Evolutionary conservation across 2,113 vertebrate species (phyloP).

Genomic region (Raphicerus campestris): DNA sequence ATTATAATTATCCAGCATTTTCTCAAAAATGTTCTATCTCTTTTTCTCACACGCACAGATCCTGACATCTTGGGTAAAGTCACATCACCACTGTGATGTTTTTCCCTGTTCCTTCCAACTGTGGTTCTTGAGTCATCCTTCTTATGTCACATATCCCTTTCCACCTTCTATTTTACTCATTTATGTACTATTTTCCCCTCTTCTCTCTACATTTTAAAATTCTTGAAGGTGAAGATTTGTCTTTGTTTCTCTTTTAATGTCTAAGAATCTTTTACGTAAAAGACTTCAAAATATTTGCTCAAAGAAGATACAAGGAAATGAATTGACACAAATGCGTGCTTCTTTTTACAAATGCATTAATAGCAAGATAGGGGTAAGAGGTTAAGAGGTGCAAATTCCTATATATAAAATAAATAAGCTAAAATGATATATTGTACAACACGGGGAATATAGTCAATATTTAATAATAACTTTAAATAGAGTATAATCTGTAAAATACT

Average conservation of each 20-base stretch:
- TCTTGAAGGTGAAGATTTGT: background rate
- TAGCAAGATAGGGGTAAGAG: background rate
- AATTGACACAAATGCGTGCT: background rate
- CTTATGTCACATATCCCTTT: background rate
- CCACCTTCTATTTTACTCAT: background rate
- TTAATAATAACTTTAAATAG: background rate
- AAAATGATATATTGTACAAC: background rate
- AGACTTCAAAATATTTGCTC: constrained; percentile 8
- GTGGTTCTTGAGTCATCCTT: background rate
- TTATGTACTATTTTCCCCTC: background rate
- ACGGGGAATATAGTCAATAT: background rate
- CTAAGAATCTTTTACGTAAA: background rate
- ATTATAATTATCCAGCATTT: background rate
- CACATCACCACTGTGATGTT: too few relatives aligned
- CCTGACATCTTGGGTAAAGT: background rate
- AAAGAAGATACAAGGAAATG: constrained; percentile 3
- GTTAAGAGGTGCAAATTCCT: background rate
- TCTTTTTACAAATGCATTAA: constrained; percentile 13
- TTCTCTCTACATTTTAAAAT: background rate
- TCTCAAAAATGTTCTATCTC: background rate
- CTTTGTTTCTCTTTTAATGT: background rate
- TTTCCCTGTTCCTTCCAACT: background rate
- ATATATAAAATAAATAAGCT: background rate
- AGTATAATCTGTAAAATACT: background rate
- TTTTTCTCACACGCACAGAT: background rate